These are phyloP conservation scores for Bombus soroeensis DNA, from an alignment of 1,140 invertebrate genomes.

Conservation along the genomic window DNA sequence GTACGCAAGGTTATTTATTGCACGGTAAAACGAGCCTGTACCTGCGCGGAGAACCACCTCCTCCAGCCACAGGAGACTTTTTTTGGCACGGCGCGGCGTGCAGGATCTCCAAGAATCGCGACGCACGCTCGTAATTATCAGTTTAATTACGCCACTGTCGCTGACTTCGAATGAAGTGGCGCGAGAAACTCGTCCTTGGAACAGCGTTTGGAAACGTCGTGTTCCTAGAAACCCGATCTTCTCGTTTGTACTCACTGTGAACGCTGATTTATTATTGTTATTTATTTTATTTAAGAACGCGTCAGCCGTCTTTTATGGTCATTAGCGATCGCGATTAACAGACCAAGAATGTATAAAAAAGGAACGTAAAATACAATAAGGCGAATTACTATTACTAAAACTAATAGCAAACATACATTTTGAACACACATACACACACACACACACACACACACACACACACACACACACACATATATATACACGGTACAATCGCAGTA, in stretches of 20 bases:
- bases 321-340: no score
- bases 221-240: not conserved
- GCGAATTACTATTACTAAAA: no score
- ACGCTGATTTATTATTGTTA: not conserved
- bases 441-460: no score
- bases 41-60: slow-evolving; percentile 16
- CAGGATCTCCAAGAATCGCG: slow-evolving; percentile 38
- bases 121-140: slow-evolving; percentile 35
- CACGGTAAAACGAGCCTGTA: slow-evolving; percentile 54
- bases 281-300: no score
- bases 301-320: no score
- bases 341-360: no score
- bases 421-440: no score
- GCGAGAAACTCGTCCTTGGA: slow-evolving; percentile 5
- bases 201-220: not conserved
- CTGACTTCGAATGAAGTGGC: slow-evolving; percentile 7
- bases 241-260: not conserved
- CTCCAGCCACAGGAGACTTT: not conserved
- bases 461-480: no score
- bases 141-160: slow-evolving; percentile 47
- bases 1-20: slow-evolving; percentile 69
- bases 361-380: no score
- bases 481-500: no score
- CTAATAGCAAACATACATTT: no score
- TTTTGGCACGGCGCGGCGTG: not conserved